Evolutionary conservation across 2,888 invertebrate species (phyloP), one percentile per base, ranked within the genome.

Genomic region (Monoplex corrugatus): DNA sequence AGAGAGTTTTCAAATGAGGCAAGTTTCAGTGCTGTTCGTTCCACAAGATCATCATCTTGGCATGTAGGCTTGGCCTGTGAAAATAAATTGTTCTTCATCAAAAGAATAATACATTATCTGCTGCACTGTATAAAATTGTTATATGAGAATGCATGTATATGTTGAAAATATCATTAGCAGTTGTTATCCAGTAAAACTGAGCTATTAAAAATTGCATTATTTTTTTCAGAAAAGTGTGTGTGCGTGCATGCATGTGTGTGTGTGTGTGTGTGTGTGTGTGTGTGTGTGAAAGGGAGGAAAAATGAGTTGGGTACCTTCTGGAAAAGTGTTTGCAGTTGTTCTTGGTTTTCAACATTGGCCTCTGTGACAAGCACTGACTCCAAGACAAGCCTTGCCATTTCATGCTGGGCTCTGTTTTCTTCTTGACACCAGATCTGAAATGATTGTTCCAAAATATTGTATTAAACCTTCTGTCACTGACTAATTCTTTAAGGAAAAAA

Each of bases 381-480:
- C 38, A 83, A 16, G 43, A 88, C 63, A 16, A 83, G 40, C 35
- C 63, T 82, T 43, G 88, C 82, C 43, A 45, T 8, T 43, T 88
- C 83, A 28, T 40, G 5, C n/a, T 88, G 68, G 5, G 28, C 63
- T 13, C 43, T 32, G 28, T 57, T 38, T n/a, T 80, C 87, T 43
- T 87, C 87, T 23, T n/a, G n/a, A n/a, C 43, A 35, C 87, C 80
- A 82, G 6, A 87, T 87, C 87, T 87, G 80, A 40, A 80, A n/a
- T 6, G n/a, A 32, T n/a, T n/a, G n/a, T n/a, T n/a, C n/a, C n/a
- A n/a, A n/a, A n/a, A 13, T 50, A 13, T 19, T 50, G 50, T 50
- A 50, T 13, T 19, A 50, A 50, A 50, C 50, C 19, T 50, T 50
- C n/a, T 50, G 8, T 50, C 19, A 50, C 50, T 13, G 10, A 13